phyloP scores from a whole-genome alignment of 2,888 invertebrate species.

The Antitype chi region DNA sequence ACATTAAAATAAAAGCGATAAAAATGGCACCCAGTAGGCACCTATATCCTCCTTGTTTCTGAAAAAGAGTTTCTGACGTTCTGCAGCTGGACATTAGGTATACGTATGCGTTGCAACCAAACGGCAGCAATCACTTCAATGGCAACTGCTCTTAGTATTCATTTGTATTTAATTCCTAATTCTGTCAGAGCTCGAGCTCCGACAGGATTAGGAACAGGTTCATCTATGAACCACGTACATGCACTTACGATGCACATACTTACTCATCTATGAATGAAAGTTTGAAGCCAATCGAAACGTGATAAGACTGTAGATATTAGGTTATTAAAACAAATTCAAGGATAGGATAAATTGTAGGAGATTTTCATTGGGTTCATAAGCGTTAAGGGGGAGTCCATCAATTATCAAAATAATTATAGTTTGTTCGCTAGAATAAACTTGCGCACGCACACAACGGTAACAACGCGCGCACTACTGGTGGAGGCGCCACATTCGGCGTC shows the following conservation, averaged over 20 bases:
- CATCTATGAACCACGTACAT: not conserved
- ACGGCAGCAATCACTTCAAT: not conserved
- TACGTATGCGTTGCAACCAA: not conserved
- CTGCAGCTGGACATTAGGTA: not conserved
- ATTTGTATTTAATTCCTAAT: not conserved
- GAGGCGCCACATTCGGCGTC: not conserved
- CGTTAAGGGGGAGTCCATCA: not conserved
- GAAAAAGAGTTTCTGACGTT: not conserved
- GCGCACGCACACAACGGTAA: not conserved
- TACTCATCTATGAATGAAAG: not conserved
- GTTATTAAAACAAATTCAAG: slow-evolving; percentile 7
- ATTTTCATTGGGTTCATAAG: not conserved
- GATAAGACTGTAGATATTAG: slow-evolving; percentile 34
- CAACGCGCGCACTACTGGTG: not conserved
- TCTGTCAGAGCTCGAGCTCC: not conserved
- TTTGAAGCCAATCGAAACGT: slow-evolving; percentile 1
- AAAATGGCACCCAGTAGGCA: not conserved
- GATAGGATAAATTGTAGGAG: not conserved
- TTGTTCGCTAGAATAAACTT: not conserved
- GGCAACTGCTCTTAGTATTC: not conserved
- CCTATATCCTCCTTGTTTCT: not conserved
- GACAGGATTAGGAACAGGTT: too few relatives aligned
- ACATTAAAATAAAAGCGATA: not conserved
- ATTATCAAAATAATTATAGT: not conserved
- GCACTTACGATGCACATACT: not conserved